These are phyloP conservation scores for Heliconius cydno DNA, from an alignment of 2,888 invertebrate genomes.

Conservation along the genomic window DNA sequence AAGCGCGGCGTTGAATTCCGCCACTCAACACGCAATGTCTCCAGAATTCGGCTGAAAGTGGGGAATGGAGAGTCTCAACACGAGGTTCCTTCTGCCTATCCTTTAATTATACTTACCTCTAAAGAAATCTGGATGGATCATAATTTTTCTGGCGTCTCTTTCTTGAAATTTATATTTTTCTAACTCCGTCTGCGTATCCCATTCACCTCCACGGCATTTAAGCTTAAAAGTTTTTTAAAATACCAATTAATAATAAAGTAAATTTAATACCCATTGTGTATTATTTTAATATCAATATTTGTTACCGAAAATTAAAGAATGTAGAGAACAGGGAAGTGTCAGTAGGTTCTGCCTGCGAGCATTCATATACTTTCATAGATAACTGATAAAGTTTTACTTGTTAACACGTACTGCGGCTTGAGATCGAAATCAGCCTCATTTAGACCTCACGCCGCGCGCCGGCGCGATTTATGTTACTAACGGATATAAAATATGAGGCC, in stretches of 20 bases:
- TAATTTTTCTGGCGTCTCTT: slow-evolving; percentile 81
- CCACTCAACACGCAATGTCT: no score
- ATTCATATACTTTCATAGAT: not conserved
- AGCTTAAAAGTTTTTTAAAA: slow-evolving; percentile 17
- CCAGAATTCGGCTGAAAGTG: no score
- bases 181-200: slow-evolving; percentile 90
- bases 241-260: not conserved
- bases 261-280: not conserved
- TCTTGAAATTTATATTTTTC: slow-evolving; percentile 89
- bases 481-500: no score
- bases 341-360: not conserved
- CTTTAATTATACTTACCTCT: slow-evolving; percentile 59
- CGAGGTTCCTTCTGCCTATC: no score
- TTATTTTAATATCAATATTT: no score
- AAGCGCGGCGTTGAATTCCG: no score
- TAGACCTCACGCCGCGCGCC: no score
- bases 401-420: no score
- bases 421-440: no score
- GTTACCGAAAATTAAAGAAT: not conserved
- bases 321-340: not conserved
- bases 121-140: slow-evolving; percentile 86
- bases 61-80: no score
- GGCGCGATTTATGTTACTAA: no score
- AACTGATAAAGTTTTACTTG: not conserved
- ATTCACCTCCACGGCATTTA: slow-evolving; percentile 87